Percentiles rank a stretch among this genome's conserved stretches.
Evolutionary conservation across 2,888 invertebrate genomes (phyloP).

Genomic region (Steinernema hermaphroditum): DNA sequence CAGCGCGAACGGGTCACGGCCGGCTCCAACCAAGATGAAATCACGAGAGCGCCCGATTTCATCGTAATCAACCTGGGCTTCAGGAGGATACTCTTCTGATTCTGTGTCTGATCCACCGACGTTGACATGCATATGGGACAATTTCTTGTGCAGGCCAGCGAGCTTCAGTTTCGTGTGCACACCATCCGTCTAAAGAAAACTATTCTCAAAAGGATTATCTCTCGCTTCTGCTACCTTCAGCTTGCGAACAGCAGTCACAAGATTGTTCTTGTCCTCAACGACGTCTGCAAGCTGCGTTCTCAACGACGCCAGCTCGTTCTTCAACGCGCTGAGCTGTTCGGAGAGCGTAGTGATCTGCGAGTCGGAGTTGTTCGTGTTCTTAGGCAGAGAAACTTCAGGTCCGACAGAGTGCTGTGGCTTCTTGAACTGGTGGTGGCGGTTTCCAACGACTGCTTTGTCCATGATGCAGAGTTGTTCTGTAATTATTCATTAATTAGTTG

Average conservation of each 20-base stretch:
- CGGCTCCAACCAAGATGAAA: slow-evolving; percentile 59
- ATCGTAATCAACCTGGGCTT: slow-evolving; percentile 52
- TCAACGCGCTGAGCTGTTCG: too few species aligned
- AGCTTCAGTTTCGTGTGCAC: slow-evolving; percentile 51
- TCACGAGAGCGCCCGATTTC: slow-evolving; percentile 51
- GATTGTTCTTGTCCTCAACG: slow-evolving; percentile 54
- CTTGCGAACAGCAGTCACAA: slow-evolving; percentile 60
- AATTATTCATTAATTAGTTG: too few species aligned
- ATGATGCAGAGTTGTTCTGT: too few species aligned
- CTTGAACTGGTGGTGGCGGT: too few species aligned
- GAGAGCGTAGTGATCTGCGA: too few species aligned
- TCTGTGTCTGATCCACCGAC: slow-evolving; percentile 29
- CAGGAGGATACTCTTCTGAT: slow-evolving; percentile 25
- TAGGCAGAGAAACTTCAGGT: too few species aligned
- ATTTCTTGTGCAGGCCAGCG: slow-evolving; percentile 43
- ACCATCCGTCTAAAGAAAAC: slow-evolving; percentile 53
- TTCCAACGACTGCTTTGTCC: too few species aligned
- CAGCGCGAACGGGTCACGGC: slow-evolving; percentile 49
- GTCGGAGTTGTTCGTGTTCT: too few species aligned
- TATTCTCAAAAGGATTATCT: not conserved
- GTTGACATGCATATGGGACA: slow-evolving; percentile 35
- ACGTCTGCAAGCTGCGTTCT: not conserved
- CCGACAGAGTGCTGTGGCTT: too few species aligned
- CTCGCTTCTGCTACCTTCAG: slow-evolving; percentile 46
- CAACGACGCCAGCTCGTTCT: too few species aligned